Percentiles rank a stretch among this genome's conserved stretches.
Conservation (phyloP, 2,888 invertebrate genomes). For the Argyra leucocephala region DNA sequence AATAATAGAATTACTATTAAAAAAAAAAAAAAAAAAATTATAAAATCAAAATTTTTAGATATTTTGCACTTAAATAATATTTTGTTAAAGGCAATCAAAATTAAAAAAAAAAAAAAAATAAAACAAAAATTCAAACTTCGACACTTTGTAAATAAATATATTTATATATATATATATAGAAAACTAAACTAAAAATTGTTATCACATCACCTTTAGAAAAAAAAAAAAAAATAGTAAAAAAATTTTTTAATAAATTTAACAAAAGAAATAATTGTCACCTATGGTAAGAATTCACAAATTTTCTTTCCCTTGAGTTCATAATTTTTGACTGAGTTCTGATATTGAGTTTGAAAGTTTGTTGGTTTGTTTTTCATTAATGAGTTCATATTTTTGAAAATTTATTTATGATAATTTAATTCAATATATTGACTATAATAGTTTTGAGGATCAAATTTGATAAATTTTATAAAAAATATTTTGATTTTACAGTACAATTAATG, state of each 20-base stretch:
- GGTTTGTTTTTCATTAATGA: too few species aligned
- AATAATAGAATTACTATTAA: constrained; percentile 30
- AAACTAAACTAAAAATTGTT: background rate
- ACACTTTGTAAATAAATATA: background rate
- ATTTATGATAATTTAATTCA: too few species aligned
- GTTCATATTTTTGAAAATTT: background rate
- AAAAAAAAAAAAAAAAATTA: constrained; percentile 13
- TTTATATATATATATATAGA: background rate
- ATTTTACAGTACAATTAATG: too few species aligned
- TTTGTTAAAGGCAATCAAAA: background rate
- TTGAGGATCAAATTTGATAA: too few species aligned
- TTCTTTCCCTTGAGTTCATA: constrained; percentile 15
- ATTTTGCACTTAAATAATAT: background rate
- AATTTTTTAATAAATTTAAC: background rate
- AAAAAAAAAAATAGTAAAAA: background rate
- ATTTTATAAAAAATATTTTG: too few species aligned
- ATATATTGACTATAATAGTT: too few species aligned
- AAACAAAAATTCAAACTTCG: too few species aligned
- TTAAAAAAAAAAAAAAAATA: too few species aligned
- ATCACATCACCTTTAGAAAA: background rate
- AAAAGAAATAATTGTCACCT: constrained; percentile 20
- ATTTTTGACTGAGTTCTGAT: constrained; percentile 12
- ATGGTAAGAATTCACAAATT: constrained; percentile 20
- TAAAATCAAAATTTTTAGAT: background rate
- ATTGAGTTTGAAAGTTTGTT: background rate